Evolutionary conservation across 2,113 vertebrate genomes (phyloP), one percentile per base, ranked within the genome.

Genomic region (Odontophorus gujanensis): DNA sequence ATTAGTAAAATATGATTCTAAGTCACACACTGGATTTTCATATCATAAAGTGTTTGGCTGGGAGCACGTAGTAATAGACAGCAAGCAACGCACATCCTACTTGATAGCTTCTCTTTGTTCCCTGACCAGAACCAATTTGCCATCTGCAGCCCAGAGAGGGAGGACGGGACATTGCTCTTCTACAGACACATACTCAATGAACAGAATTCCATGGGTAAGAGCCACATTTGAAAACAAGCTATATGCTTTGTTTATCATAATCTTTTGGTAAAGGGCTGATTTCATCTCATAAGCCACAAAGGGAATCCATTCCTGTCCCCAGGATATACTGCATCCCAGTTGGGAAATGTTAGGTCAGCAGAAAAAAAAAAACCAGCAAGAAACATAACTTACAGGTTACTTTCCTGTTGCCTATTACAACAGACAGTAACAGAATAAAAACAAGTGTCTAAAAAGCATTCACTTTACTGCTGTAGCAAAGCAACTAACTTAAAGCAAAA

Each of bases 381-480:
- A 62, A 6, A 47, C 11, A 13, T 12, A 85, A 63, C 59, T 81
- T 48, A 3, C 32, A 75, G 68, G 17, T 79, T 36, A 85, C n/a
- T 3, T 66, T 92, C 94, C 67, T 69, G 28, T 65, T 87, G 69
- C 50, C 36, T 88, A 15, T 67, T 88, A 67, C 50, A 28, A 75
- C 3, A 83, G 47, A 55, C 42, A 59, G 45, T 89, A 53, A 89
- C 65, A 92, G 28, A 93, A 88, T 14, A 91, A 85, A 78, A 89
- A 73, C 0, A 0, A 65, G 42, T 78, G 24, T 72, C 21, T 61
- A 83, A 79, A 81, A 71, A 75, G 65, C 51, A 47, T 90, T 86
- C 55, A 38, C 59, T 84, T 76, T 62, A 62, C 63, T 65, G 58
- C 71, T 74, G 58, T 68, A 63, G 51, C 16, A 95, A 77, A 92